Conservation (phyloP, 1,140 invertebrate genomes). For the Ptiloglossa arizonensis region DNA sequence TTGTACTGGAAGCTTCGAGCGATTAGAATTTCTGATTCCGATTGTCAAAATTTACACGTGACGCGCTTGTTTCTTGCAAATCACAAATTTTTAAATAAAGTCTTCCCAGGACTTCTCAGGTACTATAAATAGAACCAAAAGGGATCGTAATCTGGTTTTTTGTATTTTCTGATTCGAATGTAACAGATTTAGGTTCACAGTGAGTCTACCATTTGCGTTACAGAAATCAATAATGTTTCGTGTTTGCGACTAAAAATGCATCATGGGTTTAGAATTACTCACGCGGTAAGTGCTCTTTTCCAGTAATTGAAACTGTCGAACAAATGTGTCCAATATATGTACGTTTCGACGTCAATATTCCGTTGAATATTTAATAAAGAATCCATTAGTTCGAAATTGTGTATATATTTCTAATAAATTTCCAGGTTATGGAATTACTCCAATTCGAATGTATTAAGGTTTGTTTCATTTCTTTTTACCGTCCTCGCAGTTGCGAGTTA, state of each 20-base stretch:
- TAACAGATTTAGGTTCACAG: not conserved
- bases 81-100: not conserved
- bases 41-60: not conserved
- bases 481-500: too few species aligned
- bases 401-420: too few species aligned
- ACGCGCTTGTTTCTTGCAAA: not conserved
- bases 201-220: not conserved
- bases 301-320: not conserved
- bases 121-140: not conserved
- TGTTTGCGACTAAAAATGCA: not conserved
- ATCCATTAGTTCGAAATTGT: too few species aligned
- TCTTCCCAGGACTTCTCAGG: not conserved
- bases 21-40: not conserved
- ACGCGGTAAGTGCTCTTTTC: not conserved
- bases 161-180: conserved; percentile 6
- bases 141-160: not conserved
- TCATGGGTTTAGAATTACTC: not conserved
- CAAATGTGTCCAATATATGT: not conserved
- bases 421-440: too few species aligned
- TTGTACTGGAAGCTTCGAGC: not conserved
- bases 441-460: too few species aligned
- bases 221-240: not conserved
- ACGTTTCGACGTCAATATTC: not conserved
- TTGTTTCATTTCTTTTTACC: too few species aligned
- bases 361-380: not conserved